Evolutionary conservation across 64 coral and sea anemone genomes (phyloP).

Genomic region (Anthopleura sola): DNA sequence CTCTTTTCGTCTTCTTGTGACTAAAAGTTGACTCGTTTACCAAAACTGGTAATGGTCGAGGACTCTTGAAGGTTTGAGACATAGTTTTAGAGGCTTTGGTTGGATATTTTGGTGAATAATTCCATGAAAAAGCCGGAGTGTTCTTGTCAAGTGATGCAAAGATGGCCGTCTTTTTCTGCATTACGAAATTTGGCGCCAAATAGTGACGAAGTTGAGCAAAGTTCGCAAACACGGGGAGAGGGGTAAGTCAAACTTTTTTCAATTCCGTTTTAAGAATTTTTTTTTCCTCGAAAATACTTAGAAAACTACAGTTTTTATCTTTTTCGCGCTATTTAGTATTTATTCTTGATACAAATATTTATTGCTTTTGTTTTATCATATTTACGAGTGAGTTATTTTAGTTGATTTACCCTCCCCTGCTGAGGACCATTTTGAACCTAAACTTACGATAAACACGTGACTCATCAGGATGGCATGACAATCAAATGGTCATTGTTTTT

Average conservation of each 20-base stretch:
- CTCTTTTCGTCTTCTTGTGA: constrained; percentile 79
- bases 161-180: constrained; percentile 25
- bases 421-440: background rate
- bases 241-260: background rate
- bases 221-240: background rate
- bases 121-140: constrained; percentile 27
- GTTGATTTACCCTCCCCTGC: background rate
- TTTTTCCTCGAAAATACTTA: background rate
- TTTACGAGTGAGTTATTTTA: background rate
- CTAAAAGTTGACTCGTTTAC: constrained; percentile 80
- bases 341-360: background rate
- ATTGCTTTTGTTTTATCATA: background rate
- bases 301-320: background rate
- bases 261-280: background rate
- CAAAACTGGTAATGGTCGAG: constrained; percentile 77
- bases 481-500: background rate
- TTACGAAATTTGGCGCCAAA: constrained; percentile 68
- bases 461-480: background rate
- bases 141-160: constrained; percentile 8
- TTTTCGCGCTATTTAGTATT: background rate
- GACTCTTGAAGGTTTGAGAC: constrained; percentile 74
- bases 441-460: background rate
- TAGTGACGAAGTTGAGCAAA: background rate
- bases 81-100: constrained; percentile 18
- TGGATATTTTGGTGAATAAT: background rate